These are phyloP conservation scores for Sarotherodon lohbergeri DNA, from an alignment of 2,113 vertebrate species.

Conservation along the genomic window DNA sequence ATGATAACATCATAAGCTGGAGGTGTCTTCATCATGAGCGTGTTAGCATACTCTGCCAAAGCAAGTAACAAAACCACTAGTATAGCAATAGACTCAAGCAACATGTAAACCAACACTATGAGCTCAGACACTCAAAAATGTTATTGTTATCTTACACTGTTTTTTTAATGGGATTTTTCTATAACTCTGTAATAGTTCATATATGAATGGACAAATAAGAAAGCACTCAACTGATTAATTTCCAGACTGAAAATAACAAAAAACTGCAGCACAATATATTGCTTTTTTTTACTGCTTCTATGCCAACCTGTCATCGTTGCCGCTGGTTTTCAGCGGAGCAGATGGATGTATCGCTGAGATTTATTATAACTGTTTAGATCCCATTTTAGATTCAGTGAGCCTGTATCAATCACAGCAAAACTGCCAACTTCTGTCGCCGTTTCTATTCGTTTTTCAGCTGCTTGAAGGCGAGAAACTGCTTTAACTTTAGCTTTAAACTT, in stretches of 20 bases:
- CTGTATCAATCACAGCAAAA: background rate
- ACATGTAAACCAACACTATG: background rate
- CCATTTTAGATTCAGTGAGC: slow-evolving; percentile 15
- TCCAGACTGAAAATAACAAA: background rate
- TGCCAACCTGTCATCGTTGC: background rate
- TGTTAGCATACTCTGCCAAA: background rate
- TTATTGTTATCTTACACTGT: background rate
- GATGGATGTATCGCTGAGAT: slow-evolving; percentile 8
- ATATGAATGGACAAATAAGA: background rate
- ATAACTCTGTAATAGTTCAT: background rate
- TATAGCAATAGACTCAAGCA: background rate
- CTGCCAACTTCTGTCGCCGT: background rate
- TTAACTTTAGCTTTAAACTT: background rate
- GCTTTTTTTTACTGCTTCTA: background rate
- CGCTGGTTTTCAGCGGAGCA: slow-evolving; percentile 6
- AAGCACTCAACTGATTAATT: background rate
- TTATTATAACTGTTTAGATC: slow-evolving; percentile 16
- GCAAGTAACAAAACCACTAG: background rate
- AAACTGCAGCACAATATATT: background rate
- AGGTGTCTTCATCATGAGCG: background rate
- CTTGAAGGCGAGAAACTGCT: background rate
- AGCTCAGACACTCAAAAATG: background rate
- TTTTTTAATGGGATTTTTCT: background rate
- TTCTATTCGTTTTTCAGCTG: background rate
- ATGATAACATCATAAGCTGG: background rate